Evolutionary conservation across 2,113 vertebrate genomes (phyloP).

Genomic region (Callorhinus ursinus): DNA sequence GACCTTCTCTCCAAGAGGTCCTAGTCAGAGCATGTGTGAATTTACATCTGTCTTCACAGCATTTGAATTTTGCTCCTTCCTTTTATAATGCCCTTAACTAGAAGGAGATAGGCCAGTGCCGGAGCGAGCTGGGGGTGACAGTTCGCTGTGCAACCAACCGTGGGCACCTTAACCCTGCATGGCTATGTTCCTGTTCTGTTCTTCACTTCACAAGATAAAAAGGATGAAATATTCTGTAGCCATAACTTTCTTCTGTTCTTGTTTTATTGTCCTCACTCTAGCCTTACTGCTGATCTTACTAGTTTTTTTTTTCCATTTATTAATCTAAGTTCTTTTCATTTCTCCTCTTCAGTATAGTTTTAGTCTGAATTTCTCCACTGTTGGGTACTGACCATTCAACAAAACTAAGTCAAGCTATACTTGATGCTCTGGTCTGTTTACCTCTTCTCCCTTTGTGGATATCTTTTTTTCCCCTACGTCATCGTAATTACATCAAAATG

Average conservation of each 20-base stretch:
- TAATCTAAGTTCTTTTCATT: background rate
- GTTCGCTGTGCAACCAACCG: accelerated
- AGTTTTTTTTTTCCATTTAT: background rate
- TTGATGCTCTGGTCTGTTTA: background rate
- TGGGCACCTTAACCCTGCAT: too few species aligned
- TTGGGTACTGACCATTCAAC: background rate
- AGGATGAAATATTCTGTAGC: background rate
- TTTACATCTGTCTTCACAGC: background rate
- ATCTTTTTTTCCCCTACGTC: background rate
- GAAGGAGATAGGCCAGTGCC: background rate
- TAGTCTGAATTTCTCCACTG: background rate
- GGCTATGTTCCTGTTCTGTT: background rate
- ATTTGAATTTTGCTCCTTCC: background rate
- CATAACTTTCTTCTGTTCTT: background rate
- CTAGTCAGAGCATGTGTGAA: background rate
- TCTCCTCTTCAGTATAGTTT: background rate
- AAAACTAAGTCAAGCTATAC: background rate
- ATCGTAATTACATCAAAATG: background rate
- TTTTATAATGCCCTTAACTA: background rate
- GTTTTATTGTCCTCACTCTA: background rate
- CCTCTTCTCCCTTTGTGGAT: background rate
- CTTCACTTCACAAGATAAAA: background rate
- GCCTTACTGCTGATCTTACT: background rate
- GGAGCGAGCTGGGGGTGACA: background rate
- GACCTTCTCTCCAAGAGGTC: background rate